Evolutionary conservation across 2,113 vertebrate species (phyloP), one percentile per base, ranked within the genome.

Genomic region (Cathartes aura): DNA sequence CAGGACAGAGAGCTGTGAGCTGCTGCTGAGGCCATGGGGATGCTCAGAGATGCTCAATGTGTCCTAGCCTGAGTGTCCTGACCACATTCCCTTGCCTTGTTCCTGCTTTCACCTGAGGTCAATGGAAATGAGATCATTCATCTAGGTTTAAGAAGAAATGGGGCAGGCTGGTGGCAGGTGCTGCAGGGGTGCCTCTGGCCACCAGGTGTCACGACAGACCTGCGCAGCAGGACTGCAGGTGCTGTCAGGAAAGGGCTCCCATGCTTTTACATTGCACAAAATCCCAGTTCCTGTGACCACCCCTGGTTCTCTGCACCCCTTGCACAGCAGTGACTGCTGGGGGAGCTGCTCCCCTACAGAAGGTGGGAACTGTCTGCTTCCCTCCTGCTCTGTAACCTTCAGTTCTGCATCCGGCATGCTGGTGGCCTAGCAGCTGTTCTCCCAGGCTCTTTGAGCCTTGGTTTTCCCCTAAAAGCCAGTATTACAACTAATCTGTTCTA

Each of bases 171-270:
- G 47, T 78, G 83, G 23, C 58, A 73, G 63, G 80, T 85, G 66
- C 58, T 94, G 97, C 82, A 97, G 52, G 34, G 34, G 73, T 94
- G 40, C 43, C 45, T 56, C 32, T 88, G 93, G 58, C 97, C 93
- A 86, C 84, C 92, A 95, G 97, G 82, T 96, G 97, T 97, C 96
- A 97, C 0, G 9, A 56, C 52, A 75, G 82, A 94, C 84, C 78
- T 53, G 43, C 32, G 60, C 40, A 85, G 45, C 34, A 50, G 36
- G 62, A 26, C 36, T 22, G 15, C 1, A 4, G 14, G 30, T 91
- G 43, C 66, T 68, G 34, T 67, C 45, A 32, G 38, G 47, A 29
- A 68, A 42, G 32, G 50, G 15, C 32, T 86, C 30, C 30, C 16
- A 3, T 43, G 34, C 12, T 93, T 66, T 52, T 48, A 40, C 7